Conservation (phyloP, 2,797 vertebrate species). For the Pelodytes ibericus region DNA sequence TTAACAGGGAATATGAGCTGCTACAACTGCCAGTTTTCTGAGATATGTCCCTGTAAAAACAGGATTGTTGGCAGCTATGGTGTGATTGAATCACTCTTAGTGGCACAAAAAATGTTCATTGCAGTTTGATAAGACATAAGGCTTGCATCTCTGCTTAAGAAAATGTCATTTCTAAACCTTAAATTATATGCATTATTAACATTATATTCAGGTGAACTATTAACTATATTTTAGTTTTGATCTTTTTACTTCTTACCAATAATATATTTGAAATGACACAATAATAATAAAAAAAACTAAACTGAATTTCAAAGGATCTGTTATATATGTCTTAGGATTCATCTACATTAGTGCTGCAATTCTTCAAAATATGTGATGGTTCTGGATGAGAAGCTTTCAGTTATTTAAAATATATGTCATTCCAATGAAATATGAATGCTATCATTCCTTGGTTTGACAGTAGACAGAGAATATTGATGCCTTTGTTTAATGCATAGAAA, state of each 20-base stretch:
- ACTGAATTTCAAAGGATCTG: slow-evolving; percentile 15
- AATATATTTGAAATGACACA: slow-evolving; percentile 26
- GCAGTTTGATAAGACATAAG: too few species aligned
- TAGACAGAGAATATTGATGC: slow-evolving; percentile 49
- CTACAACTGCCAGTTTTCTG: too few species aligned
- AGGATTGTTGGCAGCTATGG: too few species aligned
- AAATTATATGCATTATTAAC: slow-evolving; percentile 30
- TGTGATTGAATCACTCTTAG: too few species aligned
- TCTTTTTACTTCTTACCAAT: slow-evolving; percentile 35
- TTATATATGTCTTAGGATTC: slow-evolving; percentile 41
- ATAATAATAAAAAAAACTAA: slow-evolving; percentile 24
- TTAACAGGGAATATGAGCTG: too few species aligned
- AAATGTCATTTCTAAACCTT: slow-evolving; percentile 14
- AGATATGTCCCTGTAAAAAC: too few species aligned
- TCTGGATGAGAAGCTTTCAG: slow-evolving; percentile 53
- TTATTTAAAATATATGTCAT: slow-evolving; percentile 51
- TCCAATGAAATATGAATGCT: slow-evolving; percentile 44
- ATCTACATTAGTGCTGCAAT: slow-evolving; percentile 44
- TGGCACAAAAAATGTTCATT: too few species aligned
- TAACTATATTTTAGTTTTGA: slow-evolving; percentile 44
- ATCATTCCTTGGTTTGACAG: slow-evolving; percentile 37
- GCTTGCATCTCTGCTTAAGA: not conserved
- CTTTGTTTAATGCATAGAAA: slow-evolving; percentile 54
- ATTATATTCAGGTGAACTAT: slow-evolving; percentile 11
- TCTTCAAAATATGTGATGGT: slow-evolving; percentile 46